phyloP scores from a whole-genome alignment of 2,113 vertebrate genomes.

The Xiphophorus hellerii region DNA sequence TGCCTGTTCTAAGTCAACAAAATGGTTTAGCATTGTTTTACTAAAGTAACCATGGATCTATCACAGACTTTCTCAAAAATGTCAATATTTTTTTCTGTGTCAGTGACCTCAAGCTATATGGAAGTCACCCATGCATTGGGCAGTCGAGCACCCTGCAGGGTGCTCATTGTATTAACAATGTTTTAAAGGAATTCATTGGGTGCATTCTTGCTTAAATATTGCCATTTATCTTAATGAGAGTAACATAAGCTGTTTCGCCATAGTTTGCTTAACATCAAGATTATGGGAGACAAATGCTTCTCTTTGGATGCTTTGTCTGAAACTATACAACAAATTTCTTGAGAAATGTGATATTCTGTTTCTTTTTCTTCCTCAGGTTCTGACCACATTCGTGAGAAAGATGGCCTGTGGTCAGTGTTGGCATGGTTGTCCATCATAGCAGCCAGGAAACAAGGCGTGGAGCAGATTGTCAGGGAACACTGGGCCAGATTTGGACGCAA shows the following conservation, averaged over 20 bases:
- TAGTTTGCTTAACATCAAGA: neutral
- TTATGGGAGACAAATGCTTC: neutral
- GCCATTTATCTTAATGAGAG: too few species aligned
- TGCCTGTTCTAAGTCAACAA: neutral
- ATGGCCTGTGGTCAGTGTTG: conserved; percentile 96
- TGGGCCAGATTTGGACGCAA: conserved; percentile 96
- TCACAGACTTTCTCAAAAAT: neutral
- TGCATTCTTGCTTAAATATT: too few species aligned
- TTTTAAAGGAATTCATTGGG: too few species aligned
- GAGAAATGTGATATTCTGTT: neutral
- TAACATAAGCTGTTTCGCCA: neutral
- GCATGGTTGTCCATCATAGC: conserved; percentile 95
- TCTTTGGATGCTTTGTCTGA: neutral
- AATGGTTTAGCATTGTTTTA: too few species aligned
- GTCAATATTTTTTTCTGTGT: neutral
- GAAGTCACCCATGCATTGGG: neutral
- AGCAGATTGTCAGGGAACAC: conserved; percentile 93
- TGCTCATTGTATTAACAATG: too few species aligned
- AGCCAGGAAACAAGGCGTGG: conserved; percentile 89
- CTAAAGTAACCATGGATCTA: neutral
- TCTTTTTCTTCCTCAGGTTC: conserved; percentile 81
- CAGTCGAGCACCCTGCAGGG: neutral
- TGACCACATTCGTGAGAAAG: conserved; percentile 96
- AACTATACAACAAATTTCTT: neutral
- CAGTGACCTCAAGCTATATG: too few species aligned